phyloP scores from a whole-genome alignment of 2,113 vertebrate genomes.

The Anguilla rostrata region DNA sequence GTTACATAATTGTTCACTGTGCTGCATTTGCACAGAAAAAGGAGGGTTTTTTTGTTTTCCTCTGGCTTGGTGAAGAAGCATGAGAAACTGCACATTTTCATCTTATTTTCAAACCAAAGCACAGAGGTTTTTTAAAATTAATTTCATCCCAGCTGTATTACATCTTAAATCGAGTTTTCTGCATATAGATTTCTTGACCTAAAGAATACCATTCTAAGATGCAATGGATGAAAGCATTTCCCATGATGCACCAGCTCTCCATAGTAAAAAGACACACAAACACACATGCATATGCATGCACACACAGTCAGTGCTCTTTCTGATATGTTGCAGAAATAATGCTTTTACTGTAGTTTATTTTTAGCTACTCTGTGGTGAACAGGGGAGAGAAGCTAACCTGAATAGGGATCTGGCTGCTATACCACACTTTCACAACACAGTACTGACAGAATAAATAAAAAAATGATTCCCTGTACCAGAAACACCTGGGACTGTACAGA shows the following conservation, averaged over 20 bases:
- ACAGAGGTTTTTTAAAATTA: not conserved
- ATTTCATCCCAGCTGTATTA: not conserved
- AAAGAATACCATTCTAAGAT: not conserved
- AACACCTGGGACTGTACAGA: not conserved
- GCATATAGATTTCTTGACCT: not conserved
- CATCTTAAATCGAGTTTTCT: not conserved
- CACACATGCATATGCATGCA: not conserved
- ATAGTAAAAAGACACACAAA: not conserved
- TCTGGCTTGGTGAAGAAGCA: not conserved
- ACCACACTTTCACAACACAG: not conserved
- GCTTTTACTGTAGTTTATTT: not conserved
- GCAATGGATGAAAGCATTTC: not conserved
- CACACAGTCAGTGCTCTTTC: not conserved
- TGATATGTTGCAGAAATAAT: not conserved
- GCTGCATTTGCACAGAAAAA: not conserved
- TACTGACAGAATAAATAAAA: not conserved
- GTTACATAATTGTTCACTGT: not conserved
- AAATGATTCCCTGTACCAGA: not conserved
- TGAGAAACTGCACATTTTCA: not conserved
- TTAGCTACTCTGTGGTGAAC: not conserved
- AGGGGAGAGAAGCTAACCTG: not conserved
- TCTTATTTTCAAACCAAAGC: not conserved
- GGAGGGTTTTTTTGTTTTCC: not conserved
- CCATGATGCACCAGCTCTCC: not conserved
- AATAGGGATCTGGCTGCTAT: not conserved